These are phyloP conservation scores for Blastomussa wellsi DNA, from an alignment of 92 coral and sea anemone genomes.

Conservation along the genomic window DNA sequence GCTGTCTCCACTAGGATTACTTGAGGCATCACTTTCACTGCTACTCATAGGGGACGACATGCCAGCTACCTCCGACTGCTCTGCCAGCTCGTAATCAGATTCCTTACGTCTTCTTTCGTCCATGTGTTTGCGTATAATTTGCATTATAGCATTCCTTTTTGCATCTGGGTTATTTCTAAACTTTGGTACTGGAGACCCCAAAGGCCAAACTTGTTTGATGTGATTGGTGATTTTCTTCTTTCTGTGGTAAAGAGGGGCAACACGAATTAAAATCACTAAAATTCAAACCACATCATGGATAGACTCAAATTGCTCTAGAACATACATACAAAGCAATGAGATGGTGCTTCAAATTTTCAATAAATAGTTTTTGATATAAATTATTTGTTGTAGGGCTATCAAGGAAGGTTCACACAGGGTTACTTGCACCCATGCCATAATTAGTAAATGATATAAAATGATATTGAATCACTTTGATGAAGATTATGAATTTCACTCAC, in stretches of 20 bases:
- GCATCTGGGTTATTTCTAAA: constrained; percentile 48
- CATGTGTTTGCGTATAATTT: constrained; percentile 57
- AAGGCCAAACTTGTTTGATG: constrained; percentile 54
- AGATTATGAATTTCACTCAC: too few relatives aligned
- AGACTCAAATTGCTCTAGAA: constrained; percentile 18
- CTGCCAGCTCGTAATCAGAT: too few relatives aligned
- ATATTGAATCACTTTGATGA: too few relatives aligned
- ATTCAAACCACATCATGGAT: constrained; percentile 31
- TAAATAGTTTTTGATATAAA: constrained; percentile 23
- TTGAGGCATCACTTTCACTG: not conserved
- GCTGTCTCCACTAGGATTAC: constrained; percentile 13
- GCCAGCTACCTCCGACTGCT: not conserved
- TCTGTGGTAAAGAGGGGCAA: constrained; percentile 25
- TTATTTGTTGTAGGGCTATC: constrained; percentile 21
- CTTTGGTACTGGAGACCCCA: constrained; percentile 40
- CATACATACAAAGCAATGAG: constrained; percentile 15
- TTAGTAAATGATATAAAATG: too few relatives aligned
- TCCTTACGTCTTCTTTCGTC: constrained; percentile 51
- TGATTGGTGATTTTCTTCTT: constrained; percentile 51
- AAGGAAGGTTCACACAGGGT: constrained; percentile 23
- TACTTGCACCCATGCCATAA: constrained; percentile 16
- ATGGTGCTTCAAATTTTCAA: constrained; percentile 33
- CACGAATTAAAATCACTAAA: constrained; percentile 20
- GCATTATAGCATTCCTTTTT: constrained; percentile 45
- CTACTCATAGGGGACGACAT: not conserved